Base-by-base conservation (phyloP, 2,797 vertebrate genomes). In the Pipistrellus pygmaeus region DNA sequence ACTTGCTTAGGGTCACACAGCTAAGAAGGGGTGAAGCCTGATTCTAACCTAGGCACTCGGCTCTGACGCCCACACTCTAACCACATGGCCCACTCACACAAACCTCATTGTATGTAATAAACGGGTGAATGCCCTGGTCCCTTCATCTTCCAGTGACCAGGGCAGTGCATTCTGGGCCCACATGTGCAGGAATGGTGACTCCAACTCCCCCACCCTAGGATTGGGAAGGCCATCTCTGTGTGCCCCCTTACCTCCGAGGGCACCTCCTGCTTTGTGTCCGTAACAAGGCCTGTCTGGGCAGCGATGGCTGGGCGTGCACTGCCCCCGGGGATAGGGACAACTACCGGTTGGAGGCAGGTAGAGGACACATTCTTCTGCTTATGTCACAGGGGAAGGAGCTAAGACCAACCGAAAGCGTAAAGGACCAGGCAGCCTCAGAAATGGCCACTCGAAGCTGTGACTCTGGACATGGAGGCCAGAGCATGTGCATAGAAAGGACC, bases 1-100 rank as follows among this genome's bases (percentile, higher is more conserved):
- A 89, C 76, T 86, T 83, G 68, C 71, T 89, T 60, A 85, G 57
- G 53, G 46, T 60, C n/a, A 83, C 38, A 27, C 44, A 76, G 46
- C n/a, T 76, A 72, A 78, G 87, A 88, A 78, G 38, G 14, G 48
- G 27, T 8, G 2, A 82, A 95, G 44, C 20, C 68, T 78, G 64
- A 41, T 91, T 85, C 48, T 48, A 71, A 82, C 21, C 5, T 15
- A 71, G 73, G 32, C 11, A 13, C 46, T 35, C 51, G 69, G 46
- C 41, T 51, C 27, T 12, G 30, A 46, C 0, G 5, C 55, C 69
- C 44, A 21, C 1, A 1, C 17, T 71, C 1, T 62, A 48, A 17
- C 13, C 14, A 21, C 6, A 38, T 55, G 72, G 78, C 15, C 35
- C 41, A 9, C 73, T 55, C 46, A 12, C 4, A 6, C 15, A 55